A percentile compares a stretch with the other conserved stretches of the same genome.
Conservation (phyloP, 2,797 vertebrate genomes). For the Manis pentadactyla region DNA sequence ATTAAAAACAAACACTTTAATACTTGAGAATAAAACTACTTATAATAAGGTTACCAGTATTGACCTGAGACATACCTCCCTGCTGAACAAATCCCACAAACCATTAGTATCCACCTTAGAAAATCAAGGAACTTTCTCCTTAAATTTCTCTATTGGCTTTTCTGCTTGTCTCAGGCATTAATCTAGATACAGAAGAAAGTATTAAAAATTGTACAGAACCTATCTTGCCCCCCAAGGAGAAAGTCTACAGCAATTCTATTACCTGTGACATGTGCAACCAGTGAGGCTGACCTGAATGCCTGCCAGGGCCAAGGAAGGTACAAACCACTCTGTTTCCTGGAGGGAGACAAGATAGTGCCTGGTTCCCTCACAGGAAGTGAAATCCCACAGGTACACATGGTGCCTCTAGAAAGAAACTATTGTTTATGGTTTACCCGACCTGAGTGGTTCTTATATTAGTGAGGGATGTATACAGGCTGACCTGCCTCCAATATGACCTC, state of each 20-base stretch:
- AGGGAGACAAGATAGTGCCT: background rate
- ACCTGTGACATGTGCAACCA: background rate
- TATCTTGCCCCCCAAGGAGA: background rate
- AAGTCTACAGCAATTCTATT: background rate
- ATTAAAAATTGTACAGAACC: background rate
- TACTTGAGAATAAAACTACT: background rate
- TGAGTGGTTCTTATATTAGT: background rate
- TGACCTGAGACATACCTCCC: background rate
- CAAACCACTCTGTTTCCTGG: background rate
- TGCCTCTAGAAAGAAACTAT: background rate
- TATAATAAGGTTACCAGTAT: background rate
- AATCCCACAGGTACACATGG: background rate
- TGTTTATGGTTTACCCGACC: background rate
- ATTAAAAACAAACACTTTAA: background rate
- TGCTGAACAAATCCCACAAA: background rate
- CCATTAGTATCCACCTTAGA: background rate
- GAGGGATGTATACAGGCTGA: background rate
- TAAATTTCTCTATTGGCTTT: constrained; percentile 17
- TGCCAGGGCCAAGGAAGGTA: background rate
- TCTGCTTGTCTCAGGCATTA: background rate
- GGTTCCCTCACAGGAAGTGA: background rate
- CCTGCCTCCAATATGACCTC: background rate
- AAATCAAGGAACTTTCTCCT: background rate
- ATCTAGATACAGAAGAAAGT: background rate
- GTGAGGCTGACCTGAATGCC: background rate